Percentiles rank a stretch among this genome's conserved stretches.
Evolutionary conservation across 37 sponge, comb jelly and placozoan genomes (phyloP).

Genomic region (Diacarnus erythraeanus): DNA sequence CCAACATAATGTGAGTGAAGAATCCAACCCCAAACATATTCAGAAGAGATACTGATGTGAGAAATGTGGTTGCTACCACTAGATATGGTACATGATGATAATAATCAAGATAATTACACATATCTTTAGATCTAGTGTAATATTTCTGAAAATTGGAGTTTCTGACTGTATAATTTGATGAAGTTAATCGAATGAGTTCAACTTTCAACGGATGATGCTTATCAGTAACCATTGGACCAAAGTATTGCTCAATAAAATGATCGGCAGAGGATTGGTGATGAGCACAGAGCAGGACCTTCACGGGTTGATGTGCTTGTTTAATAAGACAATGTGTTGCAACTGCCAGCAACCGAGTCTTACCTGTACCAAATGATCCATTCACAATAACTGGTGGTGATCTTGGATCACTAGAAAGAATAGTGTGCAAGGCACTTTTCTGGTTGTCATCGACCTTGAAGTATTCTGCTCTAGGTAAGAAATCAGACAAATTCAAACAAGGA

Average conservation of each 20-base stretch:
- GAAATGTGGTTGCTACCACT: constrained; percentile 59
- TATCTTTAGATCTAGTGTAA: background rate
- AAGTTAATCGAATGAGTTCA: constrained; percentile 1
- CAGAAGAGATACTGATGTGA: constrained; percentile 15
- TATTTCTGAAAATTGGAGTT: background rate
- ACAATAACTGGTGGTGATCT: constrained; percentile 52
- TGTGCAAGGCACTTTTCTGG: constrained; percentile 24
- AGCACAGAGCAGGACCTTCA: constrained; percentile 60
- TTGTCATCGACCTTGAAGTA: background rate
- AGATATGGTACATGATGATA: background rate
- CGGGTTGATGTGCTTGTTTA: background rate
- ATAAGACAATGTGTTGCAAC: constrained; percentile 14
- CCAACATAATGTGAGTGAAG: constrained; percentile 81
- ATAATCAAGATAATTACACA: background rate
- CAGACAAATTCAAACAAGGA: background rate
- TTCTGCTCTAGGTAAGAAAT: background rate
- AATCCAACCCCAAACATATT: background rate
- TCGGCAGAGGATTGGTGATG: constrained; percentile 72
- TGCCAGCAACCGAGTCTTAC: constrained; percentile 75
- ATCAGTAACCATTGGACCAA: constrained; percentile 23
- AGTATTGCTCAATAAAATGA: constrained; percentile 45
- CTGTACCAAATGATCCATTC: constrained; percentile 77
- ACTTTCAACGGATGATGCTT: constrained; percentile 1
- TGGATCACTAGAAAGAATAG: constrained; percentile 13
- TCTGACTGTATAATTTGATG: background rate